Evolutionary conservation across 2,888 invertebrate genomes (phyloP), one percentile per base, ranked within the genome.

Genomic region (Leucophora obtusa): DNA sequence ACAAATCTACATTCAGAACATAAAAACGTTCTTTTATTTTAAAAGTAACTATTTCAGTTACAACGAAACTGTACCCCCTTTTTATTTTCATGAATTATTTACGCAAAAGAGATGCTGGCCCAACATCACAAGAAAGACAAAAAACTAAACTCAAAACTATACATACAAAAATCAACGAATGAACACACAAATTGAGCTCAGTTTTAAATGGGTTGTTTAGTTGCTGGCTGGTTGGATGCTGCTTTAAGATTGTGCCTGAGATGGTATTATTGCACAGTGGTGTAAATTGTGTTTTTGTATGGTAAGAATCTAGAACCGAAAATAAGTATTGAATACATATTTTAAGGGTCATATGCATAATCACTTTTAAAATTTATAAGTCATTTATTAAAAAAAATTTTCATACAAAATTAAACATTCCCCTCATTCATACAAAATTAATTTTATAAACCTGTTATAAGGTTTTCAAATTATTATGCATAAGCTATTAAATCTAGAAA

Each of bases 1-100:
- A 35, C 15, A 21, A 24, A 8, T 47, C 9, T 28, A 66, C 53
- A 9, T 58, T 7, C 28, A 56, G 35, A 58, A 51, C 33, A 53
- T 28, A 24, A 53, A 35, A 17, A n/a, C 3, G 24, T 43, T 43
- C 33, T 24, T 50, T 53, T 33, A 65, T 28, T 28, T 28, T 28
- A 3, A 77, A 47, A 56, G 68, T 43, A 53, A 56, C 63, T 72
- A 87, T 87, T 87, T 87, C 84, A 85, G 85, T 87, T 86, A 84
- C 84, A 83, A 85, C 87, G 87, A 87, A 87, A 87, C 87, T 87
- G 87, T 87, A 87, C 87, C 87, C 87, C 85, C 86, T 85, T 86
- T 74, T 79, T 75, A 14, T 50, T 71, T 75, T 81, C 35, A 59
- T 66, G 60, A 62, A 73, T 51, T 65, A n/a, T 81, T 70, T 73